phyloP scores from a whole-genome alignment of 2,888 invertebrate genomes.

The Julus scanicus region DNA sequence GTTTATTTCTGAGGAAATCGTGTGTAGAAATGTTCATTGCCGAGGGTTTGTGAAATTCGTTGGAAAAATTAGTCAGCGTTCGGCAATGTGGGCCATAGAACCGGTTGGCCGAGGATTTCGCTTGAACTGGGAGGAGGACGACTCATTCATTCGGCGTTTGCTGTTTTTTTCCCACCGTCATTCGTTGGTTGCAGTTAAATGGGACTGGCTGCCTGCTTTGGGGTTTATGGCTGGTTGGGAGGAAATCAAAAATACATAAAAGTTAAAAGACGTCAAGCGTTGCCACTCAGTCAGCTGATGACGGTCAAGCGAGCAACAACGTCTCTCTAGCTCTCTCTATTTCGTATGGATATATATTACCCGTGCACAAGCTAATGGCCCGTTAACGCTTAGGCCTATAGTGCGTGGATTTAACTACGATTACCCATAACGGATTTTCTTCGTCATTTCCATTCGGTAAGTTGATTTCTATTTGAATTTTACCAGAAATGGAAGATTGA shows the following conservation, averaged over 20 bases:
- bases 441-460: neutral
- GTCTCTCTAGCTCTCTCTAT: neutral
- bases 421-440: neutral
- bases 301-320: slow-evolving; percentile 17
- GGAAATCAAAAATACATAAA: slow-evolving; percentile 17
- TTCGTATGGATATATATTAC: neutral
- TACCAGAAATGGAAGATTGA: no score
- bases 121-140: slow-evolving; percentile 24
- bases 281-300: slow-evolving; percentile 36
- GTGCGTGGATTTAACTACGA: neutral
- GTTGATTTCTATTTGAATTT: no score
- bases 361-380: neutral
- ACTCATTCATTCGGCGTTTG: neutral
- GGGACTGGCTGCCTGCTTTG: neutral
- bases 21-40: neutral
- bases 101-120: neutral
- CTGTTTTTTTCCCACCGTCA: neutral
- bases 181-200: neutral
- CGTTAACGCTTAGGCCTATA: neutral
- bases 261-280: slow-evolving; percentile 17
- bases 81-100: slow-evolving; percentile 26
- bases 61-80: slow-evolving; percentile 13
- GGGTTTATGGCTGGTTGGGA: neutral
- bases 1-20: neutral
- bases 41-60: neutral